Conservation (phyloP, 2,797 vertebrate genomes). For the Oceanodroma leucorhoa region DNA sequence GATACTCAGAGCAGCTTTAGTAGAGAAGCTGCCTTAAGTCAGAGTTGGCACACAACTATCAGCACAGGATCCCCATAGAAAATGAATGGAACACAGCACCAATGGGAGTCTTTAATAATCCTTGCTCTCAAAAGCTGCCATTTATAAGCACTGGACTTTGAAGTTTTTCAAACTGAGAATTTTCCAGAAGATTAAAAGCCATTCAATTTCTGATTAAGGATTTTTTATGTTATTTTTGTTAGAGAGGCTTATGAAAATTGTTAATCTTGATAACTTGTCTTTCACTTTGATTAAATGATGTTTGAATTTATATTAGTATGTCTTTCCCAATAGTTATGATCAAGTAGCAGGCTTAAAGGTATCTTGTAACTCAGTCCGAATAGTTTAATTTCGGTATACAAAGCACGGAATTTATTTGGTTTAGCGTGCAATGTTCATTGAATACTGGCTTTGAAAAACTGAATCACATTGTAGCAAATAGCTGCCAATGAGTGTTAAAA, state of each 20-base stretch:
- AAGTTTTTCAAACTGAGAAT: constrained; percentile 38
- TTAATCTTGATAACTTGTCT: not conserved
- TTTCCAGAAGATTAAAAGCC: constrained; percentile 46
- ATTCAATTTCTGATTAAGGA: constrained; percentile 18
- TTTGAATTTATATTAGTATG: not conserved
- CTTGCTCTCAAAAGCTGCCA: constrained; percentile 9
- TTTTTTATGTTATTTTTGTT: not conserved
- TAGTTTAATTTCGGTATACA: not conserved
- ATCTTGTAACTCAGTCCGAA: not conserved
- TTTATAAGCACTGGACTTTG: constrained; percentile 12
- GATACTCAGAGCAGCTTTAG: constrained; percentile 40
- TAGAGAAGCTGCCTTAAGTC: constrained; percentile 47
- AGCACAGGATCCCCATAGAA: constrained; percentile 33
- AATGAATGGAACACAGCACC: constrained; percentile 35
- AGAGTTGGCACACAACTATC: constrained; percentile 14
- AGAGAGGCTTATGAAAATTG: not conserved
- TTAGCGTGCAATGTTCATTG: constrained; percentile 4
- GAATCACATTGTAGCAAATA: not conserved
- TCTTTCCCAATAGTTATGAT: not conserved
- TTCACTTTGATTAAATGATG: not conserved
- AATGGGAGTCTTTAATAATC: constrained; percentile 49
- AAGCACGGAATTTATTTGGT: not conserved
- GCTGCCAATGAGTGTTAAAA: not conserved
- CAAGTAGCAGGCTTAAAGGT: not conserved
- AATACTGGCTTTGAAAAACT: constrained; percentile 40